Evolutionary conservation across 2,888 invertebrate genomes (phyloP), one percentile per base, ranked within the genome.

Genomic region (Dexiosoma caninum): DNA sequence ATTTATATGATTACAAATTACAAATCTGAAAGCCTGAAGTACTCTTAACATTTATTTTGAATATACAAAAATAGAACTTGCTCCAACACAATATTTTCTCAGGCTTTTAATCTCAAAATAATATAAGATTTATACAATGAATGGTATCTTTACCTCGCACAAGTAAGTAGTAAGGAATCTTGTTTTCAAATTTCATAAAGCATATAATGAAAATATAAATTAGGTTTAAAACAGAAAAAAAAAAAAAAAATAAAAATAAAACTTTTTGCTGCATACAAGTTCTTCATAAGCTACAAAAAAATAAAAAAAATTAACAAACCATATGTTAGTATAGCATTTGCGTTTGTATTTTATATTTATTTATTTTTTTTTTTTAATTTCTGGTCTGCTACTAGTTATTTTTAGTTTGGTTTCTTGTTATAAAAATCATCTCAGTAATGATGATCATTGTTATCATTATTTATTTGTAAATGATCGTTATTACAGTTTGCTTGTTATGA

Each of bases 401-500:
- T 77, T 55, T 62, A 57, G 32, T 30, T 49, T 70, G 21, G 30
- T 44, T 64, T 44, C 7, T 55, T 51, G 16, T 32, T 67, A 12
- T 57, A 16, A 53, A 62, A 59, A 1, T 67, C 12, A 62, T 67
- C 23, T 40, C 46, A 9, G 35, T 62, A 23, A 67, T 37, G 57
- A 59, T 66, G 16, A 21, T 62, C 21, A 46, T 23, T 10, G 44
- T 35, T 16, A 46, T 60, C 46, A 55, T 76, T 32, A 67, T 21
- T 37, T 21, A 49, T 10, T 40, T 21, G 10, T 16, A 37, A 57
- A 75, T 67, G 66, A 75, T 75, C 67, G 46, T 75, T 67, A 42
- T 60, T 75, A 59, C 67, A 72, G 27, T 62, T 37, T 75, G 16
- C 14, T 75, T 32, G 82, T 82, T 71, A 75, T 83, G 80, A 82